A percentile compares a stretch with the other conserved stretches of the same genome.
Evolutionary conservation across 2,888 invertebrate species (phyloP).

Genomic region (Microplitis manilae): DNA sequence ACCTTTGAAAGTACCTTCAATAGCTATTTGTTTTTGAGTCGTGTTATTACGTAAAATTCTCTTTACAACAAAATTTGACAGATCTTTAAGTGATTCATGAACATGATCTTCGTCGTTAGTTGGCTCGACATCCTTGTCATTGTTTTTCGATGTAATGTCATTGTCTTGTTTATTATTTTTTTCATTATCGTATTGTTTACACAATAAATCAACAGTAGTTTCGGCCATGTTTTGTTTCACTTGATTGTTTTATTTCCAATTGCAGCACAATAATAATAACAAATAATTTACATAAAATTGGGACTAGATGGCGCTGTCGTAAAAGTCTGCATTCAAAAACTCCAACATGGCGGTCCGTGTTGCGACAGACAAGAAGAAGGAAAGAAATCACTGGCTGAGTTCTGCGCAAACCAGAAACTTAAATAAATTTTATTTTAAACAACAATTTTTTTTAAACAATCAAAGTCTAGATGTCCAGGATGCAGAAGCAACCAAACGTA

Average conservation of each 20-base stretch:
- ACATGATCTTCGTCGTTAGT: conserved; percentile 50
- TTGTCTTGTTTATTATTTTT: background rate
- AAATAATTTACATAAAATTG: background rate
- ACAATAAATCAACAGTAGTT: background rate
- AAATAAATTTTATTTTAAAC: no score
- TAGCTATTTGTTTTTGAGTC: conserved; percentile 80
- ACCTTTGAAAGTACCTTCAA: conserved; percentile 80
- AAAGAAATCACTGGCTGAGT: no score
- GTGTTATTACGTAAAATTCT: conserved; percentile 82
- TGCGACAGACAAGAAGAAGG: no score
- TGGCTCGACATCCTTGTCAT: background rate
- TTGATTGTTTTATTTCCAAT: background rate
- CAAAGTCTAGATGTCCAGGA: no score
- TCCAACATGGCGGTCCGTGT: no score
- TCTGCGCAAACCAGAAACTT: no score
- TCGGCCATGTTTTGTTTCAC: conserved; percentile 15
- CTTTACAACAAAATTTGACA: conserved; percentile 79
- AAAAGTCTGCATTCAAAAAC: no score
- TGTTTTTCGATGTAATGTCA: background rate
- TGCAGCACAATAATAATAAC: background rate
- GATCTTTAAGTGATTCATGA: conserved; percentile 69
- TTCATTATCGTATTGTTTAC: background rate
- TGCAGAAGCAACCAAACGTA: no score
- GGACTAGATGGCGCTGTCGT: no score
- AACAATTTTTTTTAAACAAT: no score